Evolutionary conservation across 2,888 invertebrate species (phyloP).

Genomic region (Tipula helvola): DNA sequence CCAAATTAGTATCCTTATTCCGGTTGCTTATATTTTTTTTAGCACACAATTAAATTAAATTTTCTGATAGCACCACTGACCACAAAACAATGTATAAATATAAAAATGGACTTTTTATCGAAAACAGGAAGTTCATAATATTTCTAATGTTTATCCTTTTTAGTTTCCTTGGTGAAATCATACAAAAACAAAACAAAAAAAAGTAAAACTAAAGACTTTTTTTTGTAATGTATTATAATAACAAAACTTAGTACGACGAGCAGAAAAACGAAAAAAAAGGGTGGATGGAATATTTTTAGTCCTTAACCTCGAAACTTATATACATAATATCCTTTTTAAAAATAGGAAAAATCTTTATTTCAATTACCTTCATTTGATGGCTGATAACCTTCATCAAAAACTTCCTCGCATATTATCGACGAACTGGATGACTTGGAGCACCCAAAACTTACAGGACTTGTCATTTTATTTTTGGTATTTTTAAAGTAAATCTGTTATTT

Average conservation of each 20-base stretch:
- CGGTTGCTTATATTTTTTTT: neutral
- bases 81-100: too few relatives aligned
- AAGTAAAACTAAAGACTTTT: neutral
- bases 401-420: constrained; percentile 62
- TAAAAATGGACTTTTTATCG: neutral
- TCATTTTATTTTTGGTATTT: neutral
- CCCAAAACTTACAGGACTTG: constrained; percentile 4
- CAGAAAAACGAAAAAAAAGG: neutral
- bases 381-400: constrained; percentile 73
- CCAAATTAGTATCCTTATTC: neutral
- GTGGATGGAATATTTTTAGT: neutral
- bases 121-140: neutral
- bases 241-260: too few relatives aligned
- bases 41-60: neutral
- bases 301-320: neutral
- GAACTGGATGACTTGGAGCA: constrained; percentile 7
- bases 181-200: neutral
- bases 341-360: neutral
- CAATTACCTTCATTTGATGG: constrained; percentile 65
- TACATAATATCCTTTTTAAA: neutral
- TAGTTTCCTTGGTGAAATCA: constrained; percentile 6
- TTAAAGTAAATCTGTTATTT: neutral
- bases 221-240: neutral
- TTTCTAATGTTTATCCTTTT: neutral
- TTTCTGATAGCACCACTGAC: too few relatives aligned